A percentile compares a stretch with the other conserved stretches of the same genome.
phyloP scores from a whole-genome alignment of 2,888 invertebrate genomes.

The Apamea sordens region DNA sequence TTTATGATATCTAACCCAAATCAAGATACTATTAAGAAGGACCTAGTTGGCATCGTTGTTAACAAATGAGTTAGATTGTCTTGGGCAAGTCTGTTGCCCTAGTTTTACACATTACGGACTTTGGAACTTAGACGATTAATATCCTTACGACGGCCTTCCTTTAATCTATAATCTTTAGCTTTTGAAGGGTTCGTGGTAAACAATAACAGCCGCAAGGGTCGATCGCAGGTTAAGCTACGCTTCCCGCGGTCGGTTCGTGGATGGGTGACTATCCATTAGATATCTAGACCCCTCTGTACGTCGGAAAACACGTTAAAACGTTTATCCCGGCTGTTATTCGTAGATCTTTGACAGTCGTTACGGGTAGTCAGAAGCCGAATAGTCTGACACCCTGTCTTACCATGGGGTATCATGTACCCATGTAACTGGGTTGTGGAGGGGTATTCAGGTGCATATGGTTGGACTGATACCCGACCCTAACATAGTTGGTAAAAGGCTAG shows the following conservation, averaged over 20 bases:
- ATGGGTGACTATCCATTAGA: background rate
- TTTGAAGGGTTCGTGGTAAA: background rate
- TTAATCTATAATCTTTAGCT: conserved; percentile 19
- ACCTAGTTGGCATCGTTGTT: background rate
- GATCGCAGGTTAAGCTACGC: background rate
- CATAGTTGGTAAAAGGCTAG: background rate
- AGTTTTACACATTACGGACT: conserved; percentile 19
- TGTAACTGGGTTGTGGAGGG: background rate
- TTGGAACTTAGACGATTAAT: conserved; percentile 23
- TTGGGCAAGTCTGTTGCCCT: conserved; percentile 6
- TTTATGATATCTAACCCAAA: conserved; percentile 1
- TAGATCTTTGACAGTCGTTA: too few relatives aligned
- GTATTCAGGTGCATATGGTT: background rate
- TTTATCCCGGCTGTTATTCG: background rate
- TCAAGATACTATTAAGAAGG: conserved; percentile 13
- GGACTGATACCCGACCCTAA: background rate
- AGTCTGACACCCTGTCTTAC: too few relatives aligned
- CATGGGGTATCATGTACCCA: too few relatives aligned
- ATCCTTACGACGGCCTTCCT: background rate
- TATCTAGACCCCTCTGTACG: background rate
- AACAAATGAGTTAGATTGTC: conserved; percentile 24
- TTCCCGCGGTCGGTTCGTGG: background rate
- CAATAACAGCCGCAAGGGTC: background rate
- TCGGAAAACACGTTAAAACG: too few relatives aligned
- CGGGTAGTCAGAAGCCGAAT: too few relatives aligned